These are phyloP conservation scores for Lobophora halterata DNA, from an alignment of 2,888 invertebrate species.

Conservation along the genomic window DNA sequence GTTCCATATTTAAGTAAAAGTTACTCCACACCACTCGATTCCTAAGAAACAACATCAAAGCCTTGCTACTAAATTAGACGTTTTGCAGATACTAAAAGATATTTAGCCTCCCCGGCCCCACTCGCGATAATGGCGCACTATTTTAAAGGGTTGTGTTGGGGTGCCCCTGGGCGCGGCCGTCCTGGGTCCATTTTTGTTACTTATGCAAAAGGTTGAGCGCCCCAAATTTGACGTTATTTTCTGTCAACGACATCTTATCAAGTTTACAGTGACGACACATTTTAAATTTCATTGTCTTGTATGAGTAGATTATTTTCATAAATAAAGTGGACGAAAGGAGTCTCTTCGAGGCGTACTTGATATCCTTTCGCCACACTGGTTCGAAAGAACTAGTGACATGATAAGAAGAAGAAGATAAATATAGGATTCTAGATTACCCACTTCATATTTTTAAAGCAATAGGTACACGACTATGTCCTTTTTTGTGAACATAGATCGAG, in stretches of 20 bases:
- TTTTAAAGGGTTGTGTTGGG: conserved; percentile 75
- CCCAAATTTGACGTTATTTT: conserved; percentile 22
- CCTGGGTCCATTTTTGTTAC: conserved; percentile 30
- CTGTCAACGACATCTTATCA: conserved; percentile 11
- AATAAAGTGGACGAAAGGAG: too few species aligned
- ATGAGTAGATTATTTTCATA: too few species aligned
- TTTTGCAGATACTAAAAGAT: conserved; percentile 76
- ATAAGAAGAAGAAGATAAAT: too few species aligned
- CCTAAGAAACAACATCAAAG: conserved; percentile 59
- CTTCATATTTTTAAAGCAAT: too few species aligned
- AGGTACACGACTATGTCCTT: too few species aligned
- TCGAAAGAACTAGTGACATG: too few species aligned
- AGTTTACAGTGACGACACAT: too few species aligned
- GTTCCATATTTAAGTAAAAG: not conserved
- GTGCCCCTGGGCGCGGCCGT: conserved; percentile 48
- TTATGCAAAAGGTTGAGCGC: conserved; percentile 29
- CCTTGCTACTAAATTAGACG: conserved; percentile 69
- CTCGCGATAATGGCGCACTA: conserved; percentile 56
- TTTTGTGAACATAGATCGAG: too few species aligned
- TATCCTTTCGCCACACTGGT: too few species aligned
- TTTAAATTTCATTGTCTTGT: too few species aligned
- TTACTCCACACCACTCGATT: conserved; percentile 36
- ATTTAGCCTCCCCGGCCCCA: conserved; percentile 54
- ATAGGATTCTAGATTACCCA: too few species aligned
- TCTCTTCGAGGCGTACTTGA: too few species aligned